Evolutionary conservation across 2,888 invertebrate genomes (phyloP).

Genomic region (Gasteruption jaculator): DNA sequence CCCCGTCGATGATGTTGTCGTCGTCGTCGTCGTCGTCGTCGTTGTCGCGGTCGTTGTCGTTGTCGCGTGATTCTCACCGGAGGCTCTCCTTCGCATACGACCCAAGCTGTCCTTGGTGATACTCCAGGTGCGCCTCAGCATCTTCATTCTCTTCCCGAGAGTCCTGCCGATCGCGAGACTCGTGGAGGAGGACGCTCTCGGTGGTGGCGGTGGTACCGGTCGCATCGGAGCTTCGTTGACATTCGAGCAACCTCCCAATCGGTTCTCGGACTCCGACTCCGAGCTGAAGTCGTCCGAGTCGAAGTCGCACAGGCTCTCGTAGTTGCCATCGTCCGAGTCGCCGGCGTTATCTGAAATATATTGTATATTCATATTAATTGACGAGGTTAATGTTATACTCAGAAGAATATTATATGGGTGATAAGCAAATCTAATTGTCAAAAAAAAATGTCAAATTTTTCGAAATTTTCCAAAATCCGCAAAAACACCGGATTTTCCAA

Average conservation of each 20-base stretch:
- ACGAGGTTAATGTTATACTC: neutral
- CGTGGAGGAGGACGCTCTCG: too few species aligned
- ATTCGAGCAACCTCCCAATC: too few species aligned
- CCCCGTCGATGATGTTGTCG: conserved; percentile 10
- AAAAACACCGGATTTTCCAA: too few species aligned
- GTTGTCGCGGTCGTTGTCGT: conserved; percentile 9
- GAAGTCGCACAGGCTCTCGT: conserved; percentile 41
- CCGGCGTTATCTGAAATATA: conserved; percentile 27
- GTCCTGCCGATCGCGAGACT: conserved; percentile 42
- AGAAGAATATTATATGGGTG: too few species aligned
- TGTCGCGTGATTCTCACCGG: conserved; percentile 25
- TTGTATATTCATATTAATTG: conserved; percentile 4
- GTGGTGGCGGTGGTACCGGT: conserved; percentile 42
- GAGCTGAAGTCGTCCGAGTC: conserved; percentile 38
- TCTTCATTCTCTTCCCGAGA: conserved; percentile 42
- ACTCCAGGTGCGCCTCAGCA: conserved; percentile 45
- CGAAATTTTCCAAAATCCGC: too few species aligned
- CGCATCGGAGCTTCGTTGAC: conserved; percentile 35
- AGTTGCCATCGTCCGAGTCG: conserved; percentile 45
- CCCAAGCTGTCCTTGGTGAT: conserved; percentile 47
- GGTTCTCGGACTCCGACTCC: conserved; percentile 31
- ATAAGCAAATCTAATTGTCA: too few species aligned
- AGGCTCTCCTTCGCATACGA: conserved; percentile 38
- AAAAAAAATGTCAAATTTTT: too few species aligned
- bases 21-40: conserved; percentile 8